Base-by-base conservation (phyloP, 2,797 vertebrate species). In the Octomys mimax region DNA sequence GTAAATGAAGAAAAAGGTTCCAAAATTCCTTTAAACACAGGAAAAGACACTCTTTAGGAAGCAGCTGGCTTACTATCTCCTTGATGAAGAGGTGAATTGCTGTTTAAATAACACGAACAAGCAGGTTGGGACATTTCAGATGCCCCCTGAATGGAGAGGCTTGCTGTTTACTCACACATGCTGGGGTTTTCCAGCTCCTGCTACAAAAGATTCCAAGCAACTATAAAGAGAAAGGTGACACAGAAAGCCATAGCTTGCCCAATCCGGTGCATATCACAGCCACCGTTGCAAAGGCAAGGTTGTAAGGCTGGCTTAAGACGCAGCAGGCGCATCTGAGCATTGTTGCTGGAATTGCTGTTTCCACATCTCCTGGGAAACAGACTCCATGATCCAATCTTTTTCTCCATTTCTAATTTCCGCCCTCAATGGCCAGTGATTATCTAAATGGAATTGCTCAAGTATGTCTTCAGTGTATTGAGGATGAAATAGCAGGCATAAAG, bases 391-490 rank as follows among this genome's bases (percentile, higher is more conserved):
- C 33, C 59, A 42, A 42, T 31, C 90, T 85, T 96, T 96, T 87
- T 62, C 85, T 96, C 49, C 22, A 46, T 82, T 96, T 93, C 91
- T 83, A 73, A 92, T 95, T 95, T 95, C 94, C 0, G 0, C 46
- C 83, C 81, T 91, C 90, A 93, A 6, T 89, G 82, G 78, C 62
- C 54, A 90, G 87, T 79, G 94, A 92, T 92, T 80, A 82, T 26
- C 93, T 95, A 86, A 97, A 88, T 73, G 52, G 61, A 21, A 83
- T 90, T 97, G 87, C 79, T 96, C 84, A 93, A 97, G 83, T 91
- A 95, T 93, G 59, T 97, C 94, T 94, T 97, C 36, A 39, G 2
- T 62, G 64, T 49, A 96, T 36, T 93, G 39, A 94, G 61, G 75
- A 94, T 81, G 73, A 96, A 95, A 91, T 68, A 93, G 89, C 85